Evolutionary conservation across 2,888 invertebrate genomes (phyloP), one percentile per base, ranked within the genome.

Genomic region (Bellardia pandia): DNA sequence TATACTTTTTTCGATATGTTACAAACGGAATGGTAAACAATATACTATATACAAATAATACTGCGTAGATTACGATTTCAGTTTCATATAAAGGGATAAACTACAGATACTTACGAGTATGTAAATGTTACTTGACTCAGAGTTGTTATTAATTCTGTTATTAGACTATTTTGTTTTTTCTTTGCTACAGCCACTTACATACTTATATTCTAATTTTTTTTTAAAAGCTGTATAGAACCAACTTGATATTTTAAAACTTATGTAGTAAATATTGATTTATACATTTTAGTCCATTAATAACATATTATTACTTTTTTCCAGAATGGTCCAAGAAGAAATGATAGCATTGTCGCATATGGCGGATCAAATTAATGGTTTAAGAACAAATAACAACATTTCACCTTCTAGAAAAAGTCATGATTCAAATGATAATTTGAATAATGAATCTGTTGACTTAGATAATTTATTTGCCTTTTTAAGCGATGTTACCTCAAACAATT

Each of bases 391-490:
- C 60, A 81, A 62, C 51, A 51, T 75, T 40, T 66, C 81, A 8
- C 74, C 75, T 13, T 30, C 58, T 11, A 48, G 72, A 2, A 77
- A 48, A 13, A 74, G 75, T 72, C 88, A 89, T n/a, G 91, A 90
- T 86, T 90, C 90, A n/a, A 90, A 88, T 80, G 89, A 89, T 71
- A 88, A 83, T 16, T 90, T 90, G 68, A 94, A 90, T 88, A 93
- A 96, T 9, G 97, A 97, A 91, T 96, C 97, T 0, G 97, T 98
- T 0, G 98, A 98, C 92, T 94, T 98, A 90, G 98, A 98, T 93
- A 98, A 98, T 93, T 94, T 98, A 90, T 98, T 98, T 94, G 97
- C 97, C 83, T 98, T 98, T 94, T 94, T 98, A 33, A 97, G 97
- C 0, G 98, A 98, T 90, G 96, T 97, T 56, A 95, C 95, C 86